Conservation (phyloP, 2,113 vertebrate genomes). For the Pseudopodoces humilis region DNA sequence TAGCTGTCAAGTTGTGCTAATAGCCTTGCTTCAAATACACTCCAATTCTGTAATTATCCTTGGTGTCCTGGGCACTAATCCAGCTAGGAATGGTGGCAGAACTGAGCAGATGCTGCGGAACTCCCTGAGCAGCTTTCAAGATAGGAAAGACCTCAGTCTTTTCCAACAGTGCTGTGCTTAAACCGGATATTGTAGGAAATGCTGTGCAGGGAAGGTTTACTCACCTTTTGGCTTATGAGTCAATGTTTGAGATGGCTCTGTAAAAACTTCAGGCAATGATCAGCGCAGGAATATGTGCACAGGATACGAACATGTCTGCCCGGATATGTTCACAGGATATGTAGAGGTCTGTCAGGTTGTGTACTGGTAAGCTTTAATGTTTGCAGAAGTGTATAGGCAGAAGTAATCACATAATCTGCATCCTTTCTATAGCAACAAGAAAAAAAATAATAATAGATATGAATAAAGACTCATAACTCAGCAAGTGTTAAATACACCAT, state of each 20-base stretch:
- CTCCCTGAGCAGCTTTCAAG: constrained; percentile 13
- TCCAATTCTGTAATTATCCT: constrained; percentile 33
- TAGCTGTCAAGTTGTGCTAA: not conserved
- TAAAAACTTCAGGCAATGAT: not conserved
- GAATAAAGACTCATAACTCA: constrained; percentile 12
- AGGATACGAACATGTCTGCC: constrained; percentile 9
- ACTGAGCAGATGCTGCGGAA: constrained; percentile 8
- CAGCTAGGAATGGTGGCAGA: constrained; percentile 21
- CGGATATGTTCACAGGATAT: constrained; percentile 7
- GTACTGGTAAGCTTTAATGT: not conserved
- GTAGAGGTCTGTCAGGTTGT: not conserved
- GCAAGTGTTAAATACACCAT: not conserved
- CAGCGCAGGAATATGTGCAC: not conserved
- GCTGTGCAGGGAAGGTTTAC: not conserved
- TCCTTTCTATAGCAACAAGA: constrained; percentile 17
- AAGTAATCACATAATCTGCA: not conserved
- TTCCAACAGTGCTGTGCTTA: not conserved
- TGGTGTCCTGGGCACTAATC: constrained; percentile 16
- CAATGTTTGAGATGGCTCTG: not conserved
- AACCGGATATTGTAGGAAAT: constrained; percentile 22
- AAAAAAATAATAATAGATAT: not conserved
- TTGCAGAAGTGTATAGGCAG: not conserved
- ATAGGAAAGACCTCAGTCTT: not conserved
- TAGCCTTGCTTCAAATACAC: not conserved
- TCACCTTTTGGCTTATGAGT: not conserved